These are phyloP conservation scores for Pangasius krempfi DNA, from an alignment of 2,797 vertebrate genomes.

Conservation along the genomic window DNA sequence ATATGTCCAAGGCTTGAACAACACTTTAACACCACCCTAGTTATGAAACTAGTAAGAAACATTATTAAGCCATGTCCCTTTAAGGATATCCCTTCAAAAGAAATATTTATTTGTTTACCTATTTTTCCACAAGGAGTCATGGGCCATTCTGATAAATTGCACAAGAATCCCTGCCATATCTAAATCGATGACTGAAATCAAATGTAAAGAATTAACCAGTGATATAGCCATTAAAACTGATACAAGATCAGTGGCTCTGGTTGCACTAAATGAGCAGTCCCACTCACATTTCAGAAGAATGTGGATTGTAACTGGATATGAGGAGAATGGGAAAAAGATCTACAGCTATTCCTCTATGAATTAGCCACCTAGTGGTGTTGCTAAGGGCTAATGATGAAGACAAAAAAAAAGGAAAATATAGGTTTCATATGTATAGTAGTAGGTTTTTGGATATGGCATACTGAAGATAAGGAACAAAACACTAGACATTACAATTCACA, in stretches of 20 bases:
- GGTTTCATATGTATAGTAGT: neutral
- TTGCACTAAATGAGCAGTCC: neutral
- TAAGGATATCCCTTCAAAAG: neutral
- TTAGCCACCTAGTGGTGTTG: slow-evolving; percentile 48
- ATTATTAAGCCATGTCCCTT: neutral
- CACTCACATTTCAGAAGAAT: slow-evolving; percentile 19
- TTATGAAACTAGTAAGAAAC: neutral
- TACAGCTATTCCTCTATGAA: neutral
- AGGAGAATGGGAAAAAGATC: slow-evolving; percentile 20
- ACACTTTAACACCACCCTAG: neutral
- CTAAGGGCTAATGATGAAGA: neutral
- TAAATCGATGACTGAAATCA: slow-evolving; percentile 49
- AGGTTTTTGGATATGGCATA: neutral
- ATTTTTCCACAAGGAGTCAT: slow-evolving; percentile 35
- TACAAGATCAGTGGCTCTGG: slow-evolving; percentile 21
- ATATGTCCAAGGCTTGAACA: neutral
- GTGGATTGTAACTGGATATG: slow-evolving; percentile 20
- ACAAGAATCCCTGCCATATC: slow-evolving; percentile 43
- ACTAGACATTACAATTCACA: neutral
- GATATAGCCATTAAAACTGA: slow-evolving; percentile 28
- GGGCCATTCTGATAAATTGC: slow-evolving; percentile 36
- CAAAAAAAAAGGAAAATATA: neutral
- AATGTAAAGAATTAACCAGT: neutral
- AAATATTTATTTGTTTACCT: neutral
- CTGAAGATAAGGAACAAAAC: slow-evolving; percentile 3